Conservation (phyloP, 2,113 vertebrate genomes). For the Perca schrenkii region DNA sequence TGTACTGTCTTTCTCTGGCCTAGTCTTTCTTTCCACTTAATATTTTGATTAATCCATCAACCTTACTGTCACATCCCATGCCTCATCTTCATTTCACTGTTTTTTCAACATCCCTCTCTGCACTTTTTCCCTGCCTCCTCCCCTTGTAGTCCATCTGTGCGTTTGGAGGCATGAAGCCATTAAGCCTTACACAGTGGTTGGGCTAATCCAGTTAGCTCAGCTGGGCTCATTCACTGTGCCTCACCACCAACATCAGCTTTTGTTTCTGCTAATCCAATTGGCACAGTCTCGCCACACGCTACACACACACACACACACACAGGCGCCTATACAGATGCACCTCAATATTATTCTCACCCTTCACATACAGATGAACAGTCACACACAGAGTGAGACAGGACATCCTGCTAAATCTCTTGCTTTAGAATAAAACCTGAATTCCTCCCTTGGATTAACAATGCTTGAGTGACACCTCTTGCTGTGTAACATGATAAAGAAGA, state of each 20-base stretch:
- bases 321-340: slow-evolving; percentile 13
- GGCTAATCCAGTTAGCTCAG: slow-evolving; percentile 70
- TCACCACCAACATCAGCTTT: slow-evolving; percentile 51
- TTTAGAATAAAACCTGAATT: slow-evolving; percentile 3
- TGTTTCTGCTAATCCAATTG: slow-evolving; percentile 66
- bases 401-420: slow-evolving; percentile 29
- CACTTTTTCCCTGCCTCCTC: slow-evolving; percentile 5
- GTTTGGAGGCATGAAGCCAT: slow-evolving; percentile 55
- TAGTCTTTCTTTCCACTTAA: slow-evolving; percentile 18
- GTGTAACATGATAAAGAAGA: slow-evolving; percentile 42
- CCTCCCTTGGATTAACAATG: slow-evolving; percentile 34
- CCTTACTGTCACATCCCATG: slow-evolving; percentile 14
- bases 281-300: slow-evolving; percentile 33
- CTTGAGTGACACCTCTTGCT: slow-evolving; percentile 24
- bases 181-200: slow-evolving; percentile 51
- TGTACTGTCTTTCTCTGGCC: slow-evolving; percentile 28
- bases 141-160: slow-evolving; percentile 39
- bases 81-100: slow-evolving; percentile 16
- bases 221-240: slow-evolving; percentile 41
- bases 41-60: slow-evolving; percentile 34
- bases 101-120: slow-evolving; percentile 1
- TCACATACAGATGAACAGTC: slow-evolving; percentile 32
- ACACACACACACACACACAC: slow-evolving; percentile 8
- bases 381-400: slow-evolving; percentile 30
- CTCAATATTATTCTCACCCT: neutral